Base-by-base conservation (phyloP, 2,113 vertebrate species). In the Cromileptes altivelis region DNA sequence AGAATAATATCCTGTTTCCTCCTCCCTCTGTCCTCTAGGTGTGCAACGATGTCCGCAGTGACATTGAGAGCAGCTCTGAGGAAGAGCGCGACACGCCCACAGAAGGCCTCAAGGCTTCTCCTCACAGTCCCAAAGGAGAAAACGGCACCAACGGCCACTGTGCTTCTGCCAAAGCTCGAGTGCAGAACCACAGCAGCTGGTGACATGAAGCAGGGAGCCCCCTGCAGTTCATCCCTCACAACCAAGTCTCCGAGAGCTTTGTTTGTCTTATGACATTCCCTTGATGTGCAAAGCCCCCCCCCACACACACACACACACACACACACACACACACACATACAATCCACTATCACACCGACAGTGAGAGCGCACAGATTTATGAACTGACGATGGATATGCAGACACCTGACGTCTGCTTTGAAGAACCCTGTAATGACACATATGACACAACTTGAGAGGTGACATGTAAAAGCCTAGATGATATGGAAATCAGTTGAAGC, bases 11-110 rank as follows among this genome's bases (percentile, higher is more conserved):
- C 53, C 18, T 13, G 18, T 45, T 67, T 69, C 68, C 75, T 57
- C 69, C 27, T 50, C 55, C 0, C 47, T 55, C 0, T 86, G 56
- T 57, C 33, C 61, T 18, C 0, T 25, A 99, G 98, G 98, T 98
- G 1, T 94, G 96, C 17, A 99, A 98, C 74, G 98, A 99, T 56
- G 98, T 98, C 50, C 97, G 98, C 89, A 99, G 98, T 0, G 98
- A 99, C 18, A 96, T 99, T 4, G 98, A 99, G 90, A 99, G 97
- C 96, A 99, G 97, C 93, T 99, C 98, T 0, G 98, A 97, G 27
- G 98, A 99, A 33, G 98, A 99, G 58, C 89, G 95, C 0, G 4
- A 88, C 53, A 33, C 76, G 82, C 64, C 81, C 88, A 81, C 91
- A 23, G 90, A 89, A 18, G 90, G 75, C 81, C 93, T 91, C 62